These are phyloP conservation scores for Elaeidobius kamerunicus DNA, from an alignment of 2,888 invertebrate genomes.

Conservation along the genomic window DNA sequence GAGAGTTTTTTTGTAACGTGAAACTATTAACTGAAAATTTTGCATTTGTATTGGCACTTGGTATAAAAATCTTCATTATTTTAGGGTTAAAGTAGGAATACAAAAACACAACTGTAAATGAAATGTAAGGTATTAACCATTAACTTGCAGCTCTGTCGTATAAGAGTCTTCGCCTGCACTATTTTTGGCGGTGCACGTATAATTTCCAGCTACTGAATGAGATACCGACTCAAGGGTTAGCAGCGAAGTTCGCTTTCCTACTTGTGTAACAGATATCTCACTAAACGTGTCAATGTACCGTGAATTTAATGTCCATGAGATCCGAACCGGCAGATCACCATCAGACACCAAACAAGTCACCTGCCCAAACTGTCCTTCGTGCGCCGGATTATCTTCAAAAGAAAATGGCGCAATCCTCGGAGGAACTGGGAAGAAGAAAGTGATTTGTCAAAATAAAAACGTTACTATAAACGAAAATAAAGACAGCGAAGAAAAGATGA, in stretches of 20 bases:
- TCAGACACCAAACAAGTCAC: conserved; percentile 63
- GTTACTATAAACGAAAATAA: conserved; percentile 6
- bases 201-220: conserved; percentile 63
- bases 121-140: conserved; percentile 53
- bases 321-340: conserved; percentile 72
- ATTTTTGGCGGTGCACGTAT: conserved; percentile 64
- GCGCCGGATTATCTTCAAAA: conserved; percentile 68
- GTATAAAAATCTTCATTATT: no score
- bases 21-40: no score
- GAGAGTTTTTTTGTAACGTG: no score
- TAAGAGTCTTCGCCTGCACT: conserved; percentile 60
- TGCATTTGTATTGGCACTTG: no score
- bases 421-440: conserved; percentile 58
- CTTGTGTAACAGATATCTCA: conserved; percentile 55
- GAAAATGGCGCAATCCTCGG: conserved; percentile 76
- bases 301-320: conserved; percentile 72
- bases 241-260: conserved; percentile 61
- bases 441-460: conserved; percentile 67
- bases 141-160: conserved; percentile 62
- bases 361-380: conserved; percentile 45
- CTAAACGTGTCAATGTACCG: conserved; percentile 56
- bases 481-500: conserved; percentile 4
- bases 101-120: conserved; percentile 10
- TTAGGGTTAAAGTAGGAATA: background rate
- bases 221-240: conserved; percentile 67